A percentile compares a stretch with the other conserved stretches of the same genome.
phyloP scores from a whole-genome alignment of 92 coral and sea anemone species.

The Zoanthus sansibaricus region DNA sequence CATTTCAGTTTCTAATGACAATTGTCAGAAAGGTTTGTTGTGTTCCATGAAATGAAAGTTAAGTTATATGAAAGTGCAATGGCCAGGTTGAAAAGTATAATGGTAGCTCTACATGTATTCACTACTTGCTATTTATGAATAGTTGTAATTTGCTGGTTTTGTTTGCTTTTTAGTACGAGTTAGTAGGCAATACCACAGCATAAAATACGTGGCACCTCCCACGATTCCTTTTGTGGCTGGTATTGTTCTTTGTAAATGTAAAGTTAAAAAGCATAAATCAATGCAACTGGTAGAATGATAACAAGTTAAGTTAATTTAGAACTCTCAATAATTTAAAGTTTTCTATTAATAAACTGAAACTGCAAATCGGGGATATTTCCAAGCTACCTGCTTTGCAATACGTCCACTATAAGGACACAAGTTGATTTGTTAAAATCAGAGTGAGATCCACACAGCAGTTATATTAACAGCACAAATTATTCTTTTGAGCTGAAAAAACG shows the following conservation, averaged over 20 bases:
- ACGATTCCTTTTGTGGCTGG: conserved; percentile 1
- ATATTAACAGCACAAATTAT: conserved; percentile 13
- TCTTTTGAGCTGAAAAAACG: conserved; percentile 4
- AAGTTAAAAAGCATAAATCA: conserved; percentile 11
- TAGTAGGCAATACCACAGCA: neutral
- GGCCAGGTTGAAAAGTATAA: conserved; percentile 13
- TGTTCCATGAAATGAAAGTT: conserved; percentile 21
- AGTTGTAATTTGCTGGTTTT: conserved; percentile 17
- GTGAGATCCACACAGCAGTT: neutral
- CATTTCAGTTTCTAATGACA: conserved; percentile 25
- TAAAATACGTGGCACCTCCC: conserved; percentile 27
- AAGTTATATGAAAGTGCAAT: conserved; percentile 15
- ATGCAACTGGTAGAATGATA: conserved; percentile 14
- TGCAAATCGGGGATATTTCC: conserved; percentile 20
- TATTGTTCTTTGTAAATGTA: conserved; percentile 10
- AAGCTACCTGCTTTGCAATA: conserved; percentile 12
- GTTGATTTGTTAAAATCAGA: conserved; percentile 25
- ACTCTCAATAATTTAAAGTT: conserved; percentile 15
- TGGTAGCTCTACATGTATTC: conserved; percentile 23
- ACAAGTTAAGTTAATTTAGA: conserved; percentile 1
- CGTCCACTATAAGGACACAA: conserved; percentile 22
- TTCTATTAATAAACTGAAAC: conserved; percentile 14
- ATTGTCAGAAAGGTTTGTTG: conserved; percentile 24
- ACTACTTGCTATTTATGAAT: conserved; percentile 30
- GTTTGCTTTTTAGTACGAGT: conserved; percentile 19